Base-by-base conservation (phyloP, 2,888 invertebrate species). In the Lycocerus yunnanus region DNA sequence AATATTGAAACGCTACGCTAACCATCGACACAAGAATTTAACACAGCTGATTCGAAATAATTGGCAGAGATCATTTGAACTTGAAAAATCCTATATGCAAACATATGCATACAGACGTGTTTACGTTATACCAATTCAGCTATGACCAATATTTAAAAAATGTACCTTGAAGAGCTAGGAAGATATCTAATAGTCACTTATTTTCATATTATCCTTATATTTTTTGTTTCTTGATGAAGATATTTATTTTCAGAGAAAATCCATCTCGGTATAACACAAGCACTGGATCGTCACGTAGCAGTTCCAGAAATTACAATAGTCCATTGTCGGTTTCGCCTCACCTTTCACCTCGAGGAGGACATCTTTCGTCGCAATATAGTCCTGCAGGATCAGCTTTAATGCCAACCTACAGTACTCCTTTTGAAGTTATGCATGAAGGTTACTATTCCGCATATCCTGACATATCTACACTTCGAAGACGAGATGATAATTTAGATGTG, bases 281-380 rank as follows among this genome's bases (percentile, higher is more conserved):
- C 82, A 88, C 89, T 77, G 89, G 88, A 63, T 88, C 88, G 2
- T 89, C 90, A 9, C 86, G 88, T 74, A 86, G 88, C 78, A 88
- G 88, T 72, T 89, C 89, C 14, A 82, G 74, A 15, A 74, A 85
- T 74, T 84, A 85, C 79, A 82, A 85, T 81, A 87, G 86, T 74
- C 87, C 87, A 4, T 80, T 87, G 18, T 87, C 87, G 4, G 85
- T 87, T 4, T 87, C 87, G 1, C 87, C 87, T 6, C 85, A 87
- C 81, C 79, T 87, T 63, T 87, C 87, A 3, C 87, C 87, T 11
- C 83, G 83, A 71, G 86, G 85, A 68, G 65, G 15, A 15, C 9
- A 20, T 66, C n/a, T 43, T n/a, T 10, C 78, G 69, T 78, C 80
- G 77, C 87, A 90, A 66, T 89, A 88, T 69, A 89, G 89, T 79